phyloP scores from a whole-genome alignment of 2,113 vertebrate species.

The Emydura subglobosa region DNA sequence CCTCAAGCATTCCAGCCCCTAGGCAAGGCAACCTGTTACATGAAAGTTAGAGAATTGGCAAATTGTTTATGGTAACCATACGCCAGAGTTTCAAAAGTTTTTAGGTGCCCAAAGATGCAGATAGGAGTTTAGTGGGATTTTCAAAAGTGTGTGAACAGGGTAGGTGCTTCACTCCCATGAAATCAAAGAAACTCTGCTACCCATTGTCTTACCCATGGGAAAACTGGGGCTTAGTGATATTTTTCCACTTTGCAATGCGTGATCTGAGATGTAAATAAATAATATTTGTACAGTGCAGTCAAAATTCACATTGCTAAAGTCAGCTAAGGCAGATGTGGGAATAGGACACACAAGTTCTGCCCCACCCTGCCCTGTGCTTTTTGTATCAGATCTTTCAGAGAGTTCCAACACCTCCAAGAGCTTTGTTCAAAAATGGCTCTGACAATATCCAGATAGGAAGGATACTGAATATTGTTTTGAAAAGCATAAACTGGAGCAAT shows the following conservation, averaged over 20 bases:
- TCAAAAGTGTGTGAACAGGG: neutral
- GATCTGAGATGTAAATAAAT: neutral
- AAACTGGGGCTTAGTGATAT: neutral
- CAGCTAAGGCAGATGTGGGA: neutral
- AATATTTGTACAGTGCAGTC: neutral
- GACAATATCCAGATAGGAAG: neutral
- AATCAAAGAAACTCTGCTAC: neutral
- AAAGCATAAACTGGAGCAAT: neutral
- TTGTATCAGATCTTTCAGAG: neutral
- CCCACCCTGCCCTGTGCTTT: neutral
- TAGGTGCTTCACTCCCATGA: neutral
- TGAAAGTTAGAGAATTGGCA: neutral
- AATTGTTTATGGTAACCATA: neutral
- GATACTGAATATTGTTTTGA: neutral
- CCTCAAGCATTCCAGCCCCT: neutral
- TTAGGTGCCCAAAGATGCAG: neutral
- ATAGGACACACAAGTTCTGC: neutral
- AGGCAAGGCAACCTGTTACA: neutral
- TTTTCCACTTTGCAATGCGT: neutral
- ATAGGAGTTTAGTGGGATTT: neutral
- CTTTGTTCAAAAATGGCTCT: neutral
- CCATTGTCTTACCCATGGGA: neutral
- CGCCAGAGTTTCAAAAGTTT: neutral
- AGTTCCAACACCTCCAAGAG: neutral
- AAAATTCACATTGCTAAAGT: neutral